Conservation (phyloP, 1,140 invertebrate species). For the Drosophila elegans region DNA sequence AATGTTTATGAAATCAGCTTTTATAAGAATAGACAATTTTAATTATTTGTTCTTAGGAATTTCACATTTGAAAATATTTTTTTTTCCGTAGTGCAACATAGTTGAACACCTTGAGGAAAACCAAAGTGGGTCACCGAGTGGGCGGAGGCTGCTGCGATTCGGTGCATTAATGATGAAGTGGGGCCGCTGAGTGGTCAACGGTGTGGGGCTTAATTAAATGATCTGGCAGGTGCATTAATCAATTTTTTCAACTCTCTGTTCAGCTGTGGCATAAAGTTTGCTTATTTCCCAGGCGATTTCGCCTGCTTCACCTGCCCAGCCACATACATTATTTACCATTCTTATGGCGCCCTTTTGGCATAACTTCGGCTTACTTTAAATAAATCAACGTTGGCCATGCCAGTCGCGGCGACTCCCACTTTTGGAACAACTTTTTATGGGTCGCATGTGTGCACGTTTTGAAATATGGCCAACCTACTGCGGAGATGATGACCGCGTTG, state of each 20-base stretch:
- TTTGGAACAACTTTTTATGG: constrained; percentile 57
- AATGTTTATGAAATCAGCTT: no score
- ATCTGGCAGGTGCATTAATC: constrained; percentile 69
- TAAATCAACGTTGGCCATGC: constrained; percentile 62
- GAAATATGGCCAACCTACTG: constrained; percentile 56
- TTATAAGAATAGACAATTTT: no score
- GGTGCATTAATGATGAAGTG: constrained; percentile 50
- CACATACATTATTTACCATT: constrained; percentile 69
- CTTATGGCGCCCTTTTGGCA: constrained; percentile 55
- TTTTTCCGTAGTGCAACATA: neutral
- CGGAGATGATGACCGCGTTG: constrained; percentile 25
- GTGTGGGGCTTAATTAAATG: constrained; percentile 61
- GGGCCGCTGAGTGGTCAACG: constrained; percentile 15
- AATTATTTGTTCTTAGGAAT: no score
- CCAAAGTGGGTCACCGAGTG: constrained; percentile 38
- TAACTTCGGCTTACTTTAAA: constrained; percentile 79
- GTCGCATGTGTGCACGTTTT: constrained; percentile 30
- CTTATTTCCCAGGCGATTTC: constrained; percentile 62
- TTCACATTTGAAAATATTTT: no score
- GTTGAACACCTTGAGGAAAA: constrained; percentile 52
- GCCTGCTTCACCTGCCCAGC: neutral
- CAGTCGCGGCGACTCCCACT: constrained; percentile 42
- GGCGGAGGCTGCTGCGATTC: constrained; percentile 8
- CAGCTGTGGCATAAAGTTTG: constrained; percentile 52
- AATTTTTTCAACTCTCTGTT: constrained; percentile 44